Evolutionary conservation across 37 sponge, comb jelly and placozoan species (phyloP).

Genomic region (Halichondria panicea): DNA sequence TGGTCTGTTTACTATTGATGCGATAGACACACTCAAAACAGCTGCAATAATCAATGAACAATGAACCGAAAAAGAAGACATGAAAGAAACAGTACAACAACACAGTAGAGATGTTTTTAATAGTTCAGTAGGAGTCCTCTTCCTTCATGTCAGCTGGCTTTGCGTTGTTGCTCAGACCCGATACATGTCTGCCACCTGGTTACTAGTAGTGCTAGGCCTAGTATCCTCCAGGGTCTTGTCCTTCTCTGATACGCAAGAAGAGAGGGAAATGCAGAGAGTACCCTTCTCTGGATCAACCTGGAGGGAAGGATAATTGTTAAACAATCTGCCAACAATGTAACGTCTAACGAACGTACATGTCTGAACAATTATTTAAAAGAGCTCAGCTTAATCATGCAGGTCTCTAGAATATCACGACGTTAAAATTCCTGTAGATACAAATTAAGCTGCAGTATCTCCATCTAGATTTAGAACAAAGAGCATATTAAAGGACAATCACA

Average conservation of each 20-base stretch:
- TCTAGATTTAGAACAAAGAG: too few relatives aligned
- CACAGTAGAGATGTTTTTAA: neutral
- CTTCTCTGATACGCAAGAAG: constrained; percentile 87
- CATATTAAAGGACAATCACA: neutral
- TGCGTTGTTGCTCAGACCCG: constrained; percentile 73
- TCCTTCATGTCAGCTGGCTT: constrained; percentile 14
- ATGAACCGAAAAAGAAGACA: too few relatives aligned
- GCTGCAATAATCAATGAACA: too few relatives aligned
- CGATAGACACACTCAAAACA: too few relatives aligned
- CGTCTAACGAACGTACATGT: too few relatives aligned
- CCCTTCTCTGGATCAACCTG: constrained; percentile 97
- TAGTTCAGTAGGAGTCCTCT: constrained; percentile 61
- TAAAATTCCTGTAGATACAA: too few relatives aligned
- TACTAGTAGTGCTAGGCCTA: constrained; percentile 79
- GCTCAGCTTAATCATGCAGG: too few relatives aligned
- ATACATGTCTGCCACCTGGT: constrained; percentile 91
- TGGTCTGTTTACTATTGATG: too few relatives aligned
- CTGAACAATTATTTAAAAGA: too few relatives aligned
- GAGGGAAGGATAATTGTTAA: neutral
- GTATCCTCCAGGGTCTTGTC: constrained; percentile 97
- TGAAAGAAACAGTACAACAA: too few relatives aligned
- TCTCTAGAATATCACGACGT: too few relatives aligned
- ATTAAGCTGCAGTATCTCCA: too few relatives aligned
- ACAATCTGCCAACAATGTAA: neutral
- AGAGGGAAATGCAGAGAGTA: constrained; percentile 97